Percentiles rank a stretch among this genome's conserved stretches.
phyloP scores from a whole-genome alignment of 2,888 invertebrate species.

The Archips crataeganus region DNA sequence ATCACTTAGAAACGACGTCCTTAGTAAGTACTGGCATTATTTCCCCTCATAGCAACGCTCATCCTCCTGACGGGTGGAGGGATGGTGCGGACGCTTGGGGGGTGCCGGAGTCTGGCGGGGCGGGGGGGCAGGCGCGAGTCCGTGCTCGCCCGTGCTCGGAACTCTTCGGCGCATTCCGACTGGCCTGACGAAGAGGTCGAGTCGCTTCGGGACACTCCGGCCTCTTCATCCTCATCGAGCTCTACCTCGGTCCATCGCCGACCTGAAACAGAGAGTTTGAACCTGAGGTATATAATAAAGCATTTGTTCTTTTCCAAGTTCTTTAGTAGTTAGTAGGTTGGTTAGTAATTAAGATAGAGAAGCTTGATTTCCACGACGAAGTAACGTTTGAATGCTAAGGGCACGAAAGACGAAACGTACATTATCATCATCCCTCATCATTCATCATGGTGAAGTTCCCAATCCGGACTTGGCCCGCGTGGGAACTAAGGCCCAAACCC shows the following conservation, averaged over 20 bases:
- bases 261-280: conserved; percentile 64
- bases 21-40: conserved; percentile 82
- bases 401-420: no score
- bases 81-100: conserved; percentile 69
- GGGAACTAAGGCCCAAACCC: no score
- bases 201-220: conserved; percentile 66
- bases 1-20: background rate
- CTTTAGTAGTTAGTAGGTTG: no score
- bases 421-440: no score
- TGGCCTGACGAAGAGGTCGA: conserved; percentile 73
- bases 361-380: no score
- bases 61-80: conserved; percentile 88
- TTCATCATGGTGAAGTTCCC: no score
- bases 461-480: no score
- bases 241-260: conserved; percentile 88
- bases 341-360: no score
- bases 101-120: conserved; percentile 86
- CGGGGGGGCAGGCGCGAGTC: conserved; percentile 86
- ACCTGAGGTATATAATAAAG: background rate
- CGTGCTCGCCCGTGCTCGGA: conserved; percentile 91
- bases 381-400: no score
- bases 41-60: conserved; percentile 92
- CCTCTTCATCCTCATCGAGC: conserved; percentile 85
- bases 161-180: conserved; percentile 79
- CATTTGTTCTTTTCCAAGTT: background rate